Conservation (phyloP, 2,888 invertebrate species). For the Xanthorhoe designata region DNA sequence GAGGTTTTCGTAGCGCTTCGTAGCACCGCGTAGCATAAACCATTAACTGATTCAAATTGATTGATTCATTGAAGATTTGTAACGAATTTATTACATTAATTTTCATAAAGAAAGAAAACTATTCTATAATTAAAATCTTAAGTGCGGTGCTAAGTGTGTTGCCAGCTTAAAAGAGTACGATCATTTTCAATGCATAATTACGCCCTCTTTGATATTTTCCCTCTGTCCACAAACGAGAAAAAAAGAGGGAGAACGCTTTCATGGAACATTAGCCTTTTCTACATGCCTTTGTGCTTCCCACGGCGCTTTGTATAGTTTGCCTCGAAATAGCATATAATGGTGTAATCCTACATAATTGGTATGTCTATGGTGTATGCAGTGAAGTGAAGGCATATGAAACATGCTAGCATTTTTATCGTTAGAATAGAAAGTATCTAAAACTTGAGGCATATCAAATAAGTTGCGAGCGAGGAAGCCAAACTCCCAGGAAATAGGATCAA, state of each 20-base stretch:
- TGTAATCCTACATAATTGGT: not conserved
- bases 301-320: slow-evolving; percentile 18
- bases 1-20: not conserved
- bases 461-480: too few species aligned
- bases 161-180: not conserved
- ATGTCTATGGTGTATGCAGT: not conserved
- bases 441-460: too few species aligned
- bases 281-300: slow-evolving; percentile 34
- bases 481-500: too few species aligned
- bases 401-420: too few species aligned
- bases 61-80: not conserved
- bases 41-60: not conserved
- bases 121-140: not conserved
- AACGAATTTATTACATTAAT: too few species aligned
- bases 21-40: not conserved
- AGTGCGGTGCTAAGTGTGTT: not conserved
- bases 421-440: too few species aligned
- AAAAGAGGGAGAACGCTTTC: slow-evolving; percentile 37
- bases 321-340: slow-evolving; percentile 5
- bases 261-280: slow-evolving; percentile 37
- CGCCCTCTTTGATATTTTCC: slow-evolving; percentile 11
- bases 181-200: not conserved
- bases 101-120: too few species aligned
- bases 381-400: not conserved
- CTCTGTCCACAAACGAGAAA: slow-evolving; percentile 10